These are phyloP conservation scores for Strix aluco DNA, from an alignment of 2,113 vertebrate species.

Conservation along the genomic window DNA sequence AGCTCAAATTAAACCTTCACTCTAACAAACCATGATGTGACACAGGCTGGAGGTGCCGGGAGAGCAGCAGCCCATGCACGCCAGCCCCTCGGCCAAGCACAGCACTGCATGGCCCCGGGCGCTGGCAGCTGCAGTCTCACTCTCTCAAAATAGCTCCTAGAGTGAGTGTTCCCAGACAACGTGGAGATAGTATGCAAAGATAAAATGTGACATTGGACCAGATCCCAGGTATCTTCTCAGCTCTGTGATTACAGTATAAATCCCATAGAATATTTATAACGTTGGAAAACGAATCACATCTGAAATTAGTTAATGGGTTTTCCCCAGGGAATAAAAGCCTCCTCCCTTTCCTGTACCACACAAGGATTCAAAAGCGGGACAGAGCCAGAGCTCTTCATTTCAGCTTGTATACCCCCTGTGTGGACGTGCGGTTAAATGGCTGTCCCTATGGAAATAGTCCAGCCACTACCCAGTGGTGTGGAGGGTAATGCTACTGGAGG, in stretches of 20 bases:
- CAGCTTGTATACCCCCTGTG: not conserved
- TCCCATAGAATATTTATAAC: not conserved
- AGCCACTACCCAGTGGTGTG: not conserved
- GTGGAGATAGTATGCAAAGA: not conserved
- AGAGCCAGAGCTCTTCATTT: not conserved
- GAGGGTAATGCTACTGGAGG: not conserved
- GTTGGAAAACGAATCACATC: accelerated
- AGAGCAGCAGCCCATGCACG: not conserved
- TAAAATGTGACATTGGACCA: not conserved
- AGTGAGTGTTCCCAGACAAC: not conserved
- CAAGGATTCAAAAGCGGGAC: not conserved
- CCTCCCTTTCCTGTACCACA: not conserved
- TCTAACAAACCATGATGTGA: not conserved
- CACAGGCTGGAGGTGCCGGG: not conserved
- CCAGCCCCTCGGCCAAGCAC: not conserved
- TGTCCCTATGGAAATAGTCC: not conserved
- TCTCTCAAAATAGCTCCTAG: not conserved
- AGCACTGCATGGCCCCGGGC: not conserved
- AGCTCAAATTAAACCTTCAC: not conserved
- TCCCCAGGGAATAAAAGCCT: not conserved
- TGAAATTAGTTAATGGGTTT: not conserved
- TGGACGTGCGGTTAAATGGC: not conserved
- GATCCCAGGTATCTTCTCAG: not conserved
- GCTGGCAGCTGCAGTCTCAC: not conserved
- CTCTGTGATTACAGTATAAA: not conserved